A percentile compares a stretch with the other conserved stretches of the same genome.
Conservation (phyloP, 2,797 vertebrate species). For the Pagetopsis macropterus region DNA sequence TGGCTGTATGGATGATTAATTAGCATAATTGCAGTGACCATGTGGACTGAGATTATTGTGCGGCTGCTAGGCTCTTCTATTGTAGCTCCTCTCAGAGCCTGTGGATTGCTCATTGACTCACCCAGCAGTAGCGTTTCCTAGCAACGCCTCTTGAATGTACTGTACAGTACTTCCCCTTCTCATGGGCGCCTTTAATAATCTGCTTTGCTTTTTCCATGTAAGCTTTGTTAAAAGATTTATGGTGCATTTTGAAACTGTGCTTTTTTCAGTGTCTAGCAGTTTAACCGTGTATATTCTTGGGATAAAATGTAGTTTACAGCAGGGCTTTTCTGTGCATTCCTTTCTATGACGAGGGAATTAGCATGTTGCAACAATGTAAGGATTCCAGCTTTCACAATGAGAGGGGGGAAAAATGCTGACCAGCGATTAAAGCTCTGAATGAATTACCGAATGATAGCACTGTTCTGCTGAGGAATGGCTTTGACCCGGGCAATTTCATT, state of each 20-base stretch:
- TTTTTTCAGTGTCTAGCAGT: slow-evolving; percentile 26
- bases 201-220: slow-evolving; percentile 75
- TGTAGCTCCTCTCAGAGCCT: slow-evolving; percentile 75
- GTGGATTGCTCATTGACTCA: slow-evolving; percentile 79
- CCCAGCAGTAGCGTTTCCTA: slow-evolving; percentile 84
- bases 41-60: slow-evolving; percentile 77
- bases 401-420: slow-evolving; percentile 41
- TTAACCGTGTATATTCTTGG: slow-evolving; percentile 26
- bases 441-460: slow-evolving; percentile 44
- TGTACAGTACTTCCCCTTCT: slow-evolving; percentile 79
- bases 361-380: slow-evolving; percentile 31
- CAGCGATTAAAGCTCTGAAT: slow-evolving; percentile 24
- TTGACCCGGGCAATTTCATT: slow-evolving; percentile 70
- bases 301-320: slow-evolving; percentile 39
- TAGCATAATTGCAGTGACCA: slow-evolving; percentile 81
- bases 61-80: slow-evolving; percentile 71
- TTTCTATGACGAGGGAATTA: slow-evolving; percentile 36
- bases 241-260: slow-evolving; percentile 70
- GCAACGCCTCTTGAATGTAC: slow-evolving; percentile 82
- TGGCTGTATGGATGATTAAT: slow-evolving; percentile 77
- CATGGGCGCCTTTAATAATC: slow-evolving; percentile 83
- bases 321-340: slow-evolving; percentile 32
- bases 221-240: slow-evolving; percentile 83
- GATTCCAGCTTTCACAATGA: slow-evolving; percentile 26
- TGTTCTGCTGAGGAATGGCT: slow-evolving; percentile 45